Evolutionary conservation across 2,888 invertebrate species (phyloP).

Genomic region (Oxyteleia sp.): DNA sequence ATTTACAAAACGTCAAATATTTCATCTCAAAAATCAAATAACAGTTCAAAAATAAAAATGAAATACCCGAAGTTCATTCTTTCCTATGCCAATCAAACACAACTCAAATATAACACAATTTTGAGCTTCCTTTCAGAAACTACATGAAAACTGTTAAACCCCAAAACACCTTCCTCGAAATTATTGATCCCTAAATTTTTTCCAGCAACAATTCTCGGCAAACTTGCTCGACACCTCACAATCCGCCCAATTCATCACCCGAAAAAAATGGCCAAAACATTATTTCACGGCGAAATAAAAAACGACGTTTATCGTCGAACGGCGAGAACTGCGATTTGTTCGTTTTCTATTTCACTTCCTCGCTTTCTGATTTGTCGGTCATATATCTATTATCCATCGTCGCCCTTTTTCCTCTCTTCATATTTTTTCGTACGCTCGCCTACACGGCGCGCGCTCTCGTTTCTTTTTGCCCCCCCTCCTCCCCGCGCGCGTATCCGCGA

Average conservation of each 20-base stretch:
- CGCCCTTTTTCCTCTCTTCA: constrained; percentile 24
- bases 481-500: constrained; percentile 38
- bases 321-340: constrained; percentile 44
- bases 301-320: constrained; percentile 47
- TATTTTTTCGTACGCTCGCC: constrained; percentile 55
- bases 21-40: too few relatives aligned
- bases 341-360: constrained; percentile 58
- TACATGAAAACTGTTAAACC: constrained; percentile 2
- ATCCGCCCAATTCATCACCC: constrained; percentile 38
- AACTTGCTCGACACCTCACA: constrained; percentile 10
- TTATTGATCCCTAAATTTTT: background rate
- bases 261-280: constrained; percentile 50
- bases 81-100: too few relatives aligned
- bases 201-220: constrained; percentile 15
- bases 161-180: background rate
- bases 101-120: too few relatives aligned
- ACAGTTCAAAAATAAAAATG: too few relatives aligned
- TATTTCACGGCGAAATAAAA: constrained; percentile 57
- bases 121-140: too few relatives aligned
- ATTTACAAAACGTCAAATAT: too few relatives aligned
- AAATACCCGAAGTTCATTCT: too few relatives aligned
- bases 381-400: constrained; percentile 58
- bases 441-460: constrained; percentile 24
- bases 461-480: constrained; percentile 46
- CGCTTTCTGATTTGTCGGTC: constrained; percentile 62